phyloP scores from a whole-genome alignment of 2,888 invertebrate species.

The Pherbina coryleti region DNA sequence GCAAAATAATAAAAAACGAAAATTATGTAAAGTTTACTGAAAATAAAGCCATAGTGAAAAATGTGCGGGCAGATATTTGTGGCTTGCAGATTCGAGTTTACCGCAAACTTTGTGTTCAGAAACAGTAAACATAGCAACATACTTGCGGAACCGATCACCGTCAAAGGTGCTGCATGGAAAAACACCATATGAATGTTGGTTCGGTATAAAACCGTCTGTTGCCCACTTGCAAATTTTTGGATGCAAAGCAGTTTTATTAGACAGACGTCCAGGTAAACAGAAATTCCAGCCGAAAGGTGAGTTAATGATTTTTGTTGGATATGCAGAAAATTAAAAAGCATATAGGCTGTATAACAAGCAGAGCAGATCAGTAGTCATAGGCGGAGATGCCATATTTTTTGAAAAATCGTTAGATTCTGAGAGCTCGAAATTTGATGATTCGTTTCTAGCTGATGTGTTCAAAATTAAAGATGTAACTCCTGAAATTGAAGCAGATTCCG shows the following conservation, averaged over 20 bases:
- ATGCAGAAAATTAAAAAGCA: background rate
- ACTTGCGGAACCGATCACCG: conserved; percentile 46
- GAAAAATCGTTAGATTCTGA: background rate
- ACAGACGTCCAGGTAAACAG: background rate
- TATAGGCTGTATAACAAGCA: background rate
- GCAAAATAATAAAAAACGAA: background rate
- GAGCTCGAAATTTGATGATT: background rate
- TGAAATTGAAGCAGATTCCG: background rate
- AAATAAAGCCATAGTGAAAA: background rate
- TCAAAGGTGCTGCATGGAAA: conserved; percentile 38
- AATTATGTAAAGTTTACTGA: background rate
- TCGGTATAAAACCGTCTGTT: conserved; percentile 43
- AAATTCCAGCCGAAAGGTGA: background rate
- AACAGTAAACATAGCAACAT: conserved; percentile 45
- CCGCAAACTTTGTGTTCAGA: conserved; percentile 45
- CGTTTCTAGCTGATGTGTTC: background rate
- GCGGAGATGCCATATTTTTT: background rate
- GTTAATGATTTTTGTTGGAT: background rate
- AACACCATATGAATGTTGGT: conserved; percentile 47
- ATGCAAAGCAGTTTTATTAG: conserved; percentile 4
- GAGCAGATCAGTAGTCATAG: background rate
- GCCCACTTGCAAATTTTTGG: conserved; percentile 43
- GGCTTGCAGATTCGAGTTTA: background rate
- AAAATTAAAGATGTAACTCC: background rate
- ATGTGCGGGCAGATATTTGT: too few species aligned